These are phyloP conservation scores for Conomelus anceps DNA, from an alignment of 2,888 invertebrate species.

Conservation along the genomic window DNA sequence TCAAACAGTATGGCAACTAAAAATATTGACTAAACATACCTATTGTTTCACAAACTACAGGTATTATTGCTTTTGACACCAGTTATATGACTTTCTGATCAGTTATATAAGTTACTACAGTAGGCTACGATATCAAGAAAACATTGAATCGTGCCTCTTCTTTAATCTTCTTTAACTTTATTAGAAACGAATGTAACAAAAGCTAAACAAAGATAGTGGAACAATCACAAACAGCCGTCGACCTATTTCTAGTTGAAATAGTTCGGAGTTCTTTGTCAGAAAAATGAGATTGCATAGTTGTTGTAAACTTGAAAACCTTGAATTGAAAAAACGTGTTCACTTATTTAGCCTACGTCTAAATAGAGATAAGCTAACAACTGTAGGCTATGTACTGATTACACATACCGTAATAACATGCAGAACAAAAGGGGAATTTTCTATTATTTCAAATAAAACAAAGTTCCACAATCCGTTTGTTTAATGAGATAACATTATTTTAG, in stretches of 20 bases:
- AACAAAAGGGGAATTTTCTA: background rate
- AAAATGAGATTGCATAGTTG: background rate
- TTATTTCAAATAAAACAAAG: background rate
- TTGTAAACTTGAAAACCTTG: background rate
- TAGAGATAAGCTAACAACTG: background rate
- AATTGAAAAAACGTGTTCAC: background rate
- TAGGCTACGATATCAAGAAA: background rate
- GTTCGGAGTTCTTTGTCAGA: background rate
- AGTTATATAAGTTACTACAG: too few relatives aligned
- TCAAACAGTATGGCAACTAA: too few relatives aligned
- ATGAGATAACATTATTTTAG: background rate
- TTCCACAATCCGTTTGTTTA: background rate
- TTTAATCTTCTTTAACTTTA: too few relatives aligned
- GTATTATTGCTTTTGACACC: too few relatives aligned
- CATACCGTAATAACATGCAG: background rate
- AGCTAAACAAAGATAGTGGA: background rate
- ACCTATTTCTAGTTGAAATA: background rate
- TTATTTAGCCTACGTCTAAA: background rate
- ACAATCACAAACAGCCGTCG: background rate
- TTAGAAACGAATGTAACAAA: too few relatives aligned
- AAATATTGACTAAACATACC: too few relatives aligned
- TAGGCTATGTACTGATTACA: background rate
- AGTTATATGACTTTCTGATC: too few relatives aligned
- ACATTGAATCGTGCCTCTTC: background rate
- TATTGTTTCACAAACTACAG: too few relatives aligned